These are phyloP conservation scores for Agelaius tricolor DNA, from an alignment of 2,113 vertebrate genomes.

Conservation along the genomic window DNA sequence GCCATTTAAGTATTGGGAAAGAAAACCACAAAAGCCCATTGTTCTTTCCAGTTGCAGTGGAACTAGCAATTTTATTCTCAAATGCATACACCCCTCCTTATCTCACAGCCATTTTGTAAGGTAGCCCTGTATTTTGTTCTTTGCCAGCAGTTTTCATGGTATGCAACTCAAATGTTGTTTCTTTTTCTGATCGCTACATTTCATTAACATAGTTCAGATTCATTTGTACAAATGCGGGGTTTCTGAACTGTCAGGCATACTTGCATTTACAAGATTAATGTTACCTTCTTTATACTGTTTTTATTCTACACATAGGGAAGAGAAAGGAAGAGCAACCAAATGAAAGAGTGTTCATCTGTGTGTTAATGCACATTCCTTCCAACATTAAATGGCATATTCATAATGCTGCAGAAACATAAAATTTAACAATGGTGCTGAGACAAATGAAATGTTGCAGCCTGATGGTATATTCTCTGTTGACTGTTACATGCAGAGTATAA, in stretches of 20 bases:
- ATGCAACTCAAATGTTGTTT: background rate
- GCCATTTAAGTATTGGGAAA: background rate
- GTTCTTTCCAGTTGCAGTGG: background rate
- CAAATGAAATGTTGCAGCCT: background rate
- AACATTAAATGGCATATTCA: background rate
- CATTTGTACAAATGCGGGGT: background rate
- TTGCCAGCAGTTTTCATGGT: background rate
- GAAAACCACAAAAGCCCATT: background rate
- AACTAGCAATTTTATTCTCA: background rate
- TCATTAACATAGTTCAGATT: background rate
- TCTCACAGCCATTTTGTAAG: background rate
- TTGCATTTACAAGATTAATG: background rate
- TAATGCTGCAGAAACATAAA: background rate
- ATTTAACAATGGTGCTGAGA: background rate
- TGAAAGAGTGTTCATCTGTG: background rate
- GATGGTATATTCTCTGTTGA: background rate
- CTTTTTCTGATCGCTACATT: background rate
- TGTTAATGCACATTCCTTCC: background rate
- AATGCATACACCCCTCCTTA: background rate
- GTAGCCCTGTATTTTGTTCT: background rate
- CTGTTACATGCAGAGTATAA: background rate
- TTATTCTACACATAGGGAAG: background rate
- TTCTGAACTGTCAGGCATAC: background rate
- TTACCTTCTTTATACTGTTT: background rate
- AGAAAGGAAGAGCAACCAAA: background rate